Evolutionary conservation across 2,888 invertebrate species (phyloP).

Genomic region (Lissocephala sabroskyi): DNA sequence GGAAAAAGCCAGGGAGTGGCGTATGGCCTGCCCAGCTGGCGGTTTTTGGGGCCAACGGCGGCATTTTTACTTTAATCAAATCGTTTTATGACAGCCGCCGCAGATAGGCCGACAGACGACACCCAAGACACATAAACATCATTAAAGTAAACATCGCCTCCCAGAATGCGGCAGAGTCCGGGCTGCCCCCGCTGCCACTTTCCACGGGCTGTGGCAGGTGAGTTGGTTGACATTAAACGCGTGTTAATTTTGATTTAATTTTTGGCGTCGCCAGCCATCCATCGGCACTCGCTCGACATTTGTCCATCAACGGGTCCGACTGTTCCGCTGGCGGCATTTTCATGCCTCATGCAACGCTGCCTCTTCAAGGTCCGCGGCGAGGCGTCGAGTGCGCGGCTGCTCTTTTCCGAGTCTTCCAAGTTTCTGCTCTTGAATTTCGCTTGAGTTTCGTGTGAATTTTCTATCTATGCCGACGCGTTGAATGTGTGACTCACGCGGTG

Average conservation of each 20-base stretch:
- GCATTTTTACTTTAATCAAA: conserved; percentile 65
- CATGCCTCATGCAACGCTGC: conserved; percentile 27
- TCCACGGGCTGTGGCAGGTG: conserved; percentile 39
- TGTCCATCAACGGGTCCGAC: conserved; percentile 44
- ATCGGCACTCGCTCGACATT: conserved; percentile 25
- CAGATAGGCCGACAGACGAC: conserved; percentile 59
- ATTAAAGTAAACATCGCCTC: conserved; percentile 48
- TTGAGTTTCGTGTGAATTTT: neutral
- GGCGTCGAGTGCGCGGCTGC: conserved; percentile 11
- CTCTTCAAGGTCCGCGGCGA: conserved; percentile 50
- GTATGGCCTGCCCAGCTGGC: conserved; percentile 29
- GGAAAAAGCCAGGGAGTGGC: conserved; percentile 39
- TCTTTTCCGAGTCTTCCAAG: conserved; percentile 15
- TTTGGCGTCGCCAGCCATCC: conserved; percentile 25
- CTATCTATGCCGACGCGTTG: too few relatives aligned
- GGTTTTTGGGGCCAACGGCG: conserved; percentile 29
- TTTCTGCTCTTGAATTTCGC: conserved; percentile 50
- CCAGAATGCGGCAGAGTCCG: too few relatives aligned
- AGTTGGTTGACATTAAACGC: conserved; percentile 53
- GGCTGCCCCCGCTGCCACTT: too few relatives aligned
- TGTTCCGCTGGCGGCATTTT: conserved; percentile 29
- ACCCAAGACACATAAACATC: conserved; percentile 56
- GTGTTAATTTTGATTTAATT: conserved; percentile 60
- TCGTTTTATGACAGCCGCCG: conserved; percentile 63
- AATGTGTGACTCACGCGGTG: too few relatives aligned